A percentile compares a stretch with the other conserved stretches of the same genome.
Evolutionary conservation across 2,113 vertebrate species (phyloP).

Genomic region (Nansenia antarctica): DNA sequence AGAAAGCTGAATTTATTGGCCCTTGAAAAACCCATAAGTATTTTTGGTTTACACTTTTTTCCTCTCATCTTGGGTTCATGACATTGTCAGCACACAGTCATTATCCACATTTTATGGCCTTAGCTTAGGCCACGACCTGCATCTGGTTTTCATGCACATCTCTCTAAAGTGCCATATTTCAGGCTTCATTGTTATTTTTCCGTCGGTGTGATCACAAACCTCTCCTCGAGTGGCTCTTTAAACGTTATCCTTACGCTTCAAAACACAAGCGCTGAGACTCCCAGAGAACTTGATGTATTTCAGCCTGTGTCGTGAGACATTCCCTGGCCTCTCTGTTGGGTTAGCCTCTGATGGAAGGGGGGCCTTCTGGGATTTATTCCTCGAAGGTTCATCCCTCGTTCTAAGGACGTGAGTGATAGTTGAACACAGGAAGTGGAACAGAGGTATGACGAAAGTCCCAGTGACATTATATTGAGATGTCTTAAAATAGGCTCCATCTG

Average conservation of each 20-base stretch:
- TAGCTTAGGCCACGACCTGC: neutral
- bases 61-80: neutral
- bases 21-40: neutral
- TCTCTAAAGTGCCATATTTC: conserved; percentile 2
- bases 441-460: neutral
- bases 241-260: neutral
- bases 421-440: neutral
- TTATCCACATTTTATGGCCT: neutral
- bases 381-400: neutral
- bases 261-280: neutral
- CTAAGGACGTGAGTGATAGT: neutral
- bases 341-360: neutral
- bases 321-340: neutral
- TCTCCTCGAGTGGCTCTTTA: neutral
- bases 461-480: neutral
- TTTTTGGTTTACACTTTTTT: neutral
- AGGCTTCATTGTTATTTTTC: neutral
- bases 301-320: neutral
- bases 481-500: neutral
- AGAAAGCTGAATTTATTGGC: neutral
- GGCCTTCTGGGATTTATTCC: neutral
- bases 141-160: neutral
- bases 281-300: neutral
- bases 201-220: neutral
- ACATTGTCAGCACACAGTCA: neutral